Evolutionary conservation across 2,888 invertebrate genomes (phyloP).

Genomic region (Nomada hirtipes): DNA sequence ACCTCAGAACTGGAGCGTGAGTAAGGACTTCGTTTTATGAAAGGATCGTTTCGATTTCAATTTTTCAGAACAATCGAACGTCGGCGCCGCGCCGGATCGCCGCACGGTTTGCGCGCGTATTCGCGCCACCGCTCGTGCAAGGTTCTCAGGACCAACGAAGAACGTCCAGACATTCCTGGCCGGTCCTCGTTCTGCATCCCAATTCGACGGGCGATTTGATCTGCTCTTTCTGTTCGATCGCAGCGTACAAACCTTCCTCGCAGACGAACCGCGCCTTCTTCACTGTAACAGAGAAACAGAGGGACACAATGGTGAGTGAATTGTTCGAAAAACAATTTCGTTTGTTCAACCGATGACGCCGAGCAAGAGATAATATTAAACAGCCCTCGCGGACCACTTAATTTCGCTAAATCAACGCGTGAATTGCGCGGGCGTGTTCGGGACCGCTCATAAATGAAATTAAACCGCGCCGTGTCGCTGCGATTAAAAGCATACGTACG

Average conservation of each 20-base stretch:
- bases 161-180: conserved; percentile 32
- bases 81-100: conserved; percentile 5
- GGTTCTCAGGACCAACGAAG: conserved; percentile 18
- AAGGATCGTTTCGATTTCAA: conserved; percentile 51
- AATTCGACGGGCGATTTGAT: not conserved
- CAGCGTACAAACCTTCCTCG: conserved; percentile 89
- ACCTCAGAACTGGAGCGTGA: conserved; percentile 65
- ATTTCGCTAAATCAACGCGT: conserved; percentile 40
- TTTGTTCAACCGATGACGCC: not conserved
- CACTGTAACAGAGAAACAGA: conserved; percentile 89
- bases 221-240: not conserved
- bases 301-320: not conserved
- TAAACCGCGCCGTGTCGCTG: conserved; percentile 25
- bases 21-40: conserved; percentile 42
- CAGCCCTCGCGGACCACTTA: conserved; percentile 18
- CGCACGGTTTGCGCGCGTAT: conserved; percentile 24
- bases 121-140: conserved; percentile 54
- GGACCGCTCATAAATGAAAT: conserved; percentile 43
- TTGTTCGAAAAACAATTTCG: not conserved
- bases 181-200: conserved; percentile 14
- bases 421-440: not conserved
- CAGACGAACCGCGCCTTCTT: conserved; percentile 95
- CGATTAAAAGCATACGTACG: conserved; percentile 43
- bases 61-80: conserved; percentile 52
- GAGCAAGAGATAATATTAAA: conserved; percentile 11